Percentiles rank a stretch among this genome's conserved stretches.
Evolutionary conservation across 2,797 vertebrate species (phyloP).

Genomic region (Choloepus didactylus): DNA sequence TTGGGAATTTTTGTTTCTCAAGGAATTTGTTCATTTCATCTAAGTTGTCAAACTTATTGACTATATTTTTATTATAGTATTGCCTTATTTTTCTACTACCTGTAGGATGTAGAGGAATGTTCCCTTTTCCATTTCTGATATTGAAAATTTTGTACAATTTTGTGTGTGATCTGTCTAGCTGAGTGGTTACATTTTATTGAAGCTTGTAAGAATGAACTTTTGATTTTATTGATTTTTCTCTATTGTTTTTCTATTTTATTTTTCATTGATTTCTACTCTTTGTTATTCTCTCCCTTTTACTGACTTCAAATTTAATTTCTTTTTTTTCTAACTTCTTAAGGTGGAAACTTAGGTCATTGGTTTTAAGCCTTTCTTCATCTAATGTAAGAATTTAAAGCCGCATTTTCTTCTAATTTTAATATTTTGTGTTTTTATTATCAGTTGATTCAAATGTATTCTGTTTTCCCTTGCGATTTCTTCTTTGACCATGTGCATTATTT

Average conservation of each 20-base stretch:
- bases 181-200: background rate
- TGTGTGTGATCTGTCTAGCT: background rate
- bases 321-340: background rate
- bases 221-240: conserved; percentile 19
- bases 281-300: background rate
- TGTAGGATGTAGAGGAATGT: background rate
- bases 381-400: background rate
- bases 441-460: background rate
- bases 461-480: background rate
- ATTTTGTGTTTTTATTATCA: background rate
- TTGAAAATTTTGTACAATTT: background rate
- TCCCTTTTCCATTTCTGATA: background rate
- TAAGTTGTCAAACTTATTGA: background rate
- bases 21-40: background rate
- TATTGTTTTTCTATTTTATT: background rate
- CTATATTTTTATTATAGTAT: background rate
- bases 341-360: background rate
- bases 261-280: background rate
- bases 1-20: background rate
- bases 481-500: background rate
- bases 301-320: background rate
- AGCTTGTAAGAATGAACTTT: conserved; percentile 1
- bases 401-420: background rate
- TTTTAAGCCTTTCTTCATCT: background rate
- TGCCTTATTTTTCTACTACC: background rate